phyloP scores from a whole-genome alignment of 1,140 invertebrate genomes.

The Centruroides sculpturatus region DNA sequence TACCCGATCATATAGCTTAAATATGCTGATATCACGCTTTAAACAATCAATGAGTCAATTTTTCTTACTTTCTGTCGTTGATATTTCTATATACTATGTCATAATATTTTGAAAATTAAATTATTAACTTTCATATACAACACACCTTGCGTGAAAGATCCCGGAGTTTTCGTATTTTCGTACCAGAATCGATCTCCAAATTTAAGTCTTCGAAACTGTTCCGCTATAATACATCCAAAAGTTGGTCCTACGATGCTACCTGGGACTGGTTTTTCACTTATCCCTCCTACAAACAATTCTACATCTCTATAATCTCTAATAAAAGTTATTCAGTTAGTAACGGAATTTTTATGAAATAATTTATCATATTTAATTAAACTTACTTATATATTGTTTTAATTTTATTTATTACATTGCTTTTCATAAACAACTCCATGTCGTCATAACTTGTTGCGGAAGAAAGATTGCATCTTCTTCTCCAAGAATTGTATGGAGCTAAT shows the following conservation, averaged over 20 bases:
- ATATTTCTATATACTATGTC: too few relatives aligned
- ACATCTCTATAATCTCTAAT: constrained; percentile 40
- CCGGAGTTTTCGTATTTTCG: constrained; percentile 20
- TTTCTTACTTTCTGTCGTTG: too few relatives aligned
- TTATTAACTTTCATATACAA: background rate
- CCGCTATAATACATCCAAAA: constrained; percentile 88
- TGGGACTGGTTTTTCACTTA: constrained; percentile 42
- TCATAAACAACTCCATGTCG: constrained; percentile 43
- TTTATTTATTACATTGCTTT: constrained; percentile 35
- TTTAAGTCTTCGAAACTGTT: constrained; percentile 76
- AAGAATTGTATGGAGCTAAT: constrained; percentile 76
- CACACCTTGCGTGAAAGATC: constrained; percentile 16
- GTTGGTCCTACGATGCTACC: constrained; percentile 86
- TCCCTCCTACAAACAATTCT: constrained; percentile 44
- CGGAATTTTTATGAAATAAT: background rate
- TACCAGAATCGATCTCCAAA: constrained; percentile 37
- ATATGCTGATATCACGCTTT: too few relatives aligned
- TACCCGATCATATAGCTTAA: too few relatives aligned
- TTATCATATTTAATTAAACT: too few relatives aligned
- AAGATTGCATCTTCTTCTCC: constrained; percentile 71
- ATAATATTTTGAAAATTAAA: too few relatives aligned
- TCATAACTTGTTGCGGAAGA: constrained; percentile 32
- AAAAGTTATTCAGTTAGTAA: background rate
- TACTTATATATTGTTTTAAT: constrained; percentile 28
- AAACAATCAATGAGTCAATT: too few relatives aligned